A percentile compares a stretch with the other conserved stretches of the same genome.
phyloP scores from a whole-genome alignment of 1,140 invertebrate genomes.

The Trichonephila clavata region DNA sequence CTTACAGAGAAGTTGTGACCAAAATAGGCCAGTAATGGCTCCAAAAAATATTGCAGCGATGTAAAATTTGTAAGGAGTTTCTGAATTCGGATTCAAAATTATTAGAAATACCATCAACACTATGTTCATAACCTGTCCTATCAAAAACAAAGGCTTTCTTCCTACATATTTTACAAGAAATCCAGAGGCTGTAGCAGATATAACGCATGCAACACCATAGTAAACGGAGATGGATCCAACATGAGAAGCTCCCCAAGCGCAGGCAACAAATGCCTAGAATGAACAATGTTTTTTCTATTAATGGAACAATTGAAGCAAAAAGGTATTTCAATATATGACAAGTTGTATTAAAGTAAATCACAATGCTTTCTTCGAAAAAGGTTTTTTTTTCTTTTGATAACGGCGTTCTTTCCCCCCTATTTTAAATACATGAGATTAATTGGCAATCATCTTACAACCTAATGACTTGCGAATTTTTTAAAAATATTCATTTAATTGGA shows the following conservation, averaged over 20 bases:
- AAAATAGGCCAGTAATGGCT: not conserved
- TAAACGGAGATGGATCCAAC: constrained; percentile 98
- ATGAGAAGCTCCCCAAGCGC: constrained; percentile 92
- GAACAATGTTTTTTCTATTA: not conserved
- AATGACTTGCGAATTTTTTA: too few species aligned
- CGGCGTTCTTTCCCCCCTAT: too few species aligned
- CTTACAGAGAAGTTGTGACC: not conserved
- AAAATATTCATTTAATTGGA: too few species aligned
- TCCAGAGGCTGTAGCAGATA: constrained; percentile 94
- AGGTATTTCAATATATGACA: not conserved
- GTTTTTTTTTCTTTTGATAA: too few species aligned
- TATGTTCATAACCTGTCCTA: constrained; percentile 89
- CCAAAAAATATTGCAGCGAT: constrained; percentile 96
- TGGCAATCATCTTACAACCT: too few species aligned
- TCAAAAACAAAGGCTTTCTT: constrained; percentile 90
- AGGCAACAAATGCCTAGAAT: constrained; percentile 93
- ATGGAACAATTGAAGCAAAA: not conserved
- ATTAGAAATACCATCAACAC: constrained; percentile 88
- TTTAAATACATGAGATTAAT: too few species aligned
- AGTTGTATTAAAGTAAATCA: too few species aligned
- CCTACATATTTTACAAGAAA: constrained; percentile 95
- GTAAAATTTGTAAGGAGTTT: constrained; percentile 91
- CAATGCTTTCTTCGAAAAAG: too few species aligned
- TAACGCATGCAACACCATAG: constrained; percentile 94
- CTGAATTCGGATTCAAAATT: constrained; percentile 92